Conservation (phyloP, 2,113 vertebrate genomes). For the Pollimyrus isidori region DNA sequence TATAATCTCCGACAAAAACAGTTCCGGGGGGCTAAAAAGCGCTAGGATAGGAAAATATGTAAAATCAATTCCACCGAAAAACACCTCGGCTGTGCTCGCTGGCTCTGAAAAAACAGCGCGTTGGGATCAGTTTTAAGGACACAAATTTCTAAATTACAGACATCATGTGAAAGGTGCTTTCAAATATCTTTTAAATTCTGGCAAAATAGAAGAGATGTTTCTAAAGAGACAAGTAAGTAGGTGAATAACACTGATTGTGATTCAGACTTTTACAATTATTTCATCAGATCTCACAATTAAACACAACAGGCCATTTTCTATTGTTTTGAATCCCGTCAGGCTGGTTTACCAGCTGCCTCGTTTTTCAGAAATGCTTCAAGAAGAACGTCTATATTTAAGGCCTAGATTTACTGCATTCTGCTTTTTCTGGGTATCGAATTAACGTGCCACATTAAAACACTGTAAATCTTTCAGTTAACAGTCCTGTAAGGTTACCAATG, state of each 20-base stretch:
- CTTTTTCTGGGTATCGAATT: background rate
- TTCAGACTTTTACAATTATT: background rate
- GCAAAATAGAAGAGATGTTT: background rate
- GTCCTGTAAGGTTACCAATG: background rate
- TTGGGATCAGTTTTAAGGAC: background rate
- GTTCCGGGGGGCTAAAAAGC: background rate
- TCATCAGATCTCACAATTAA: background rate
- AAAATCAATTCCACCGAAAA: background rate
- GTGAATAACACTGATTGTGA: background rate
- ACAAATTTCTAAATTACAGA: background rate
- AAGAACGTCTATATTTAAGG: background rate
- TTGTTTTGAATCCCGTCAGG: background rate
- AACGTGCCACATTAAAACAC: background rate
- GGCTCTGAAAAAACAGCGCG: background rate
- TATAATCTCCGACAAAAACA: slow-evolving; percentile 8
- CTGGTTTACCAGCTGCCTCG: background rate
- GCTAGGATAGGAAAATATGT: background rate
- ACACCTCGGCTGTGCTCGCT: background rate
- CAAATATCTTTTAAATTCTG: background rate
- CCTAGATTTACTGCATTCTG: background rate
- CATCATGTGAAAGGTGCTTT: background rate
- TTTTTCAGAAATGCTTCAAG: background rate
- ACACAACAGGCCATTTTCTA: background rate
- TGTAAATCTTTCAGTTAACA: background rate
- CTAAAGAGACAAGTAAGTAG: background rate